These are phyloP conservation scores for Cephus sareptanus DNA, from an alignment of 2,888 invertebrate species.

Conservation along the genomic window DNA sequence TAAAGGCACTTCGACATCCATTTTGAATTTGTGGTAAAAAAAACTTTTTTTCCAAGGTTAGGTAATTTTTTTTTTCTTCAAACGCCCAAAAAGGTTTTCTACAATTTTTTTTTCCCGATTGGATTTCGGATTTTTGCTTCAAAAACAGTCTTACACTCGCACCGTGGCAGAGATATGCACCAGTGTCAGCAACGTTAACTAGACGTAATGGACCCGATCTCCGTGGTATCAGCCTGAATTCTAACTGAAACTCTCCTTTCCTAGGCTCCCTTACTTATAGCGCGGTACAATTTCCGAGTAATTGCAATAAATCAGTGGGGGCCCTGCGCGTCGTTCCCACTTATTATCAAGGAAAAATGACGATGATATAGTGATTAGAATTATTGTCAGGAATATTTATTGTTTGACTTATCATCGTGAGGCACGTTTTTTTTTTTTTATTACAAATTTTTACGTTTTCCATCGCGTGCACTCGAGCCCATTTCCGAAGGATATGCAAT, in stretches of 20 bases:
- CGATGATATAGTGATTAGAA: neutral
- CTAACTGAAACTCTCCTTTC: neutral
- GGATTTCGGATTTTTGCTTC: too few relatives aligned
- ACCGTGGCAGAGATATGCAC: too few relatives aligned
- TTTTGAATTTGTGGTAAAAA: neutral
- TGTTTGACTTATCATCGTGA: neutral
- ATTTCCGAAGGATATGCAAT: neutral
- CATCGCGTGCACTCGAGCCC: too few relatives aligned
- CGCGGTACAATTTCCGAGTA: neutral
- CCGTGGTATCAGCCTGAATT: neutral
- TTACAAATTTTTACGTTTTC: too few relatives aligned
- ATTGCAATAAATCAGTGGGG: too few relatives aligned
- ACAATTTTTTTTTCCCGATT: too few relatives aligned
- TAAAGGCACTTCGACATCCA: conserved; percentile 25
- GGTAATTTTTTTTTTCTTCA: too few relatives aligned
- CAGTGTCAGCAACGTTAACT: neutral
- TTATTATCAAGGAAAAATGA: neutral
- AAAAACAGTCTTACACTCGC: too few relatives aligned
- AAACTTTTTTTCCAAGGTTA: too few relatives aligned
- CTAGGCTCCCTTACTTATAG: neutral
- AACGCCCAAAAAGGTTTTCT: too few relatives aligned
- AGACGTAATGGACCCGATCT: neutral
- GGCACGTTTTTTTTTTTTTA: fast-evolving
- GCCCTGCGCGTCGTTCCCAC: neutral
- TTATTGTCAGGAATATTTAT: neutral